Base-by-base conservation (phyloP, 2,113 vertebrate genomes). In the Polypterus senegalus region DNA sequence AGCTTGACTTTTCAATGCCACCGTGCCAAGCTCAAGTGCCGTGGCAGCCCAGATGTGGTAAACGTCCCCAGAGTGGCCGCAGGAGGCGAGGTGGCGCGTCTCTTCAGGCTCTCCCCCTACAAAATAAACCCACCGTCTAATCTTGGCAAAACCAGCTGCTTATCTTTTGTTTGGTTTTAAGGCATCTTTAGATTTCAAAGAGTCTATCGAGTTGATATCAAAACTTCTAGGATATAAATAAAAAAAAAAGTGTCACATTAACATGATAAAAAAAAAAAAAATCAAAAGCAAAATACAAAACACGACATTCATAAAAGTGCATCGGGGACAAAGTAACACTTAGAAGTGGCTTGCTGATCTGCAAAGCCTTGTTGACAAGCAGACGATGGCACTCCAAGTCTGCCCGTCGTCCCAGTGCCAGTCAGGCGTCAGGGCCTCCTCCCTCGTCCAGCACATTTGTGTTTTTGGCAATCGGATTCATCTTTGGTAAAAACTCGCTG, bases 61-160 rank as follows among this genome's bases (percentile, higher is more conserved):
- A 9, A 55, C 54, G 4, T 10, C 48, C 48, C 60, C 62, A 54
- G 9, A 64, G 68, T 57, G 61, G 64, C 60, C 63, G 71, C 67
- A 76, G 69, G 70, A 77, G 77, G 61, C 72, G 74, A 83, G 77
- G 74, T 70, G 74, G 58, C 4, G 46, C 56, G 69, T 79, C 81
- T 79, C 77, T 79, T 74, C 65, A 73, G 65, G 79, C 75, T 78
- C 74, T 75, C 75, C 62, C 71, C 68, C 72, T 76, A 81, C 58
- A 70, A 73, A 84, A 82, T 82, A 80, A 78, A 81, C 75, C 71
- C 77, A 74, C 74, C 70, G 75, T 83, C 70, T 82, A 78, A 79
- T 78, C 79, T 89, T 84, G 85, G 91, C 90, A 94, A 96, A 93
- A 93, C 91, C 92, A 92, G 91, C 86, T 94, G 91, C 91, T 91